Conservation (phyloP, 1,140 invertebrate genomes). For the Dolichoris vasculosae region DNA sequence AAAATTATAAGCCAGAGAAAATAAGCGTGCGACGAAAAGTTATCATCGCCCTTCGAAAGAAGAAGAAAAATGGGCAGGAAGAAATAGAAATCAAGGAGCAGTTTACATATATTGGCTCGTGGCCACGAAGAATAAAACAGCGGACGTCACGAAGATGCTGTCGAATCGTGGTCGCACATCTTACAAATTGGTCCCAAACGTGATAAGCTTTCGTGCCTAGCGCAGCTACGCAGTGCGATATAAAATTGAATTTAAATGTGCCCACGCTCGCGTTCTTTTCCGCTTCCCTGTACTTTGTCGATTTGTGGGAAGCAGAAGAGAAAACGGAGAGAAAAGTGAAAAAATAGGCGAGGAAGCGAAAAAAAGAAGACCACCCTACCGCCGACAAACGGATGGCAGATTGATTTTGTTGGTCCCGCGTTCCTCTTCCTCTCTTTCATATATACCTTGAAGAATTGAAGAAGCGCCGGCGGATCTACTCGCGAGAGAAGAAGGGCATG, state of each 20-base stretch:
- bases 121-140: neutral
- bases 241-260: conserved; percentile 70
- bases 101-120: neutral
- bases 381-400: conserved; percentile 69
- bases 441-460: conserved; percentile 12
- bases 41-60: too few species aligned
- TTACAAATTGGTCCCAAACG: conserved; percentile 66
- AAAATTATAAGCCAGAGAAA: too few species aligned
- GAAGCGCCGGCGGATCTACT: neutral
- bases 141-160: neutral
- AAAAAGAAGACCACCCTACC: conserved; percentile 40
- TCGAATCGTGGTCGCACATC: neutral
- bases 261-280: conserved; percentile 47
- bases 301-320: neutral
- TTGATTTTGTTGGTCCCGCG: conserved; percentile 68
- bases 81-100: too few species aligned
- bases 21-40: too few species aligned
- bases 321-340: neutral
- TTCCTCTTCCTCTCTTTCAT: neutral
- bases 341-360: neutral
- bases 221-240: conserved; percentile 51
- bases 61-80: too few species aligned
- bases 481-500: neutral
- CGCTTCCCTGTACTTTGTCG: neutral
- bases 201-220: conserved; percentile 62